These are phyloP conservation scores for Cardiocondyla obscurior DNA, from an alignment of 1,140 invertebrate genomes.

Conservation along the genomic window DNA sequence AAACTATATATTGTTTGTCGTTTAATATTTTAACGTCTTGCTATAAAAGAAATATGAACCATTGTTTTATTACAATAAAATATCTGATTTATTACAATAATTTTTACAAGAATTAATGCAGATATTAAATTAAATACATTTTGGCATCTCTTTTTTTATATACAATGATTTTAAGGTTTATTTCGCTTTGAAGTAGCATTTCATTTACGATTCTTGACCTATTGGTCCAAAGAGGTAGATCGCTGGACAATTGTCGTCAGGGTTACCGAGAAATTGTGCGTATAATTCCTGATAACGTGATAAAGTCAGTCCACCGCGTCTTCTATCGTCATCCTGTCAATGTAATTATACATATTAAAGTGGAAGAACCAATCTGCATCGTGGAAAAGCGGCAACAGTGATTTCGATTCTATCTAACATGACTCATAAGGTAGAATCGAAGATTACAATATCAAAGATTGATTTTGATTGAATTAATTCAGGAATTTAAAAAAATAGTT, in stretches of 20 bases:
- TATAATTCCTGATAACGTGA: conserved; percentile 92
- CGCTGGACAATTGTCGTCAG: conserved; percentile 88
- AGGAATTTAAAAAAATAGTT: neutral
- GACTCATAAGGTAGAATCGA: no score
- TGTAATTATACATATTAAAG: no score
- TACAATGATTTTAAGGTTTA: conserved; percentile 33
- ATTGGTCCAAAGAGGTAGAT: conserved; percentile 91
- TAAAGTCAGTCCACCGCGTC: conserved; percentile 89
- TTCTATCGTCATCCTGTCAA: conserved; percentile 91
- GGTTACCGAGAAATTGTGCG: conserved; percentile 91
- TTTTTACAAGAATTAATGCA: conserved; percentile 56
- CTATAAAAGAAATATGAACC: neutral
- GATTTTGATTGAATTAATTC: no score
- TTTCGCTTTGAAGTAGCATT: conserved; percentile 8
- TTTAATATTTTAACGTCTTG: neutral
- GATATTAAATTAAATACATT: conserved; percentile 51
- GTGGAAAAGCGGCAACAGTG: no score
- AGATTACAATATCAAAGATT: neutral
- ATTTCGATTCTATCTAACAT: no score
- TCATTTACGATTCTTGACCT: conserved; percentile 57
- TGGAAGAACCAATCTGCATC: no score
- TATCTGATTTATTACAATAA: conserved; percentile 60
- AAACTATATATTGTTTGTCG: neutral
- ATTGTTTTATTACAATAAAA: conserved; percentile 55
- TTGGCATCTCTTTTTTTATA: conserved; percentile 65